These are phyloP conservation scores for Drosophila longiperda DNA, from an alignment of 2,888 invertebrate species.

Conservation along the genomic window DNA sequence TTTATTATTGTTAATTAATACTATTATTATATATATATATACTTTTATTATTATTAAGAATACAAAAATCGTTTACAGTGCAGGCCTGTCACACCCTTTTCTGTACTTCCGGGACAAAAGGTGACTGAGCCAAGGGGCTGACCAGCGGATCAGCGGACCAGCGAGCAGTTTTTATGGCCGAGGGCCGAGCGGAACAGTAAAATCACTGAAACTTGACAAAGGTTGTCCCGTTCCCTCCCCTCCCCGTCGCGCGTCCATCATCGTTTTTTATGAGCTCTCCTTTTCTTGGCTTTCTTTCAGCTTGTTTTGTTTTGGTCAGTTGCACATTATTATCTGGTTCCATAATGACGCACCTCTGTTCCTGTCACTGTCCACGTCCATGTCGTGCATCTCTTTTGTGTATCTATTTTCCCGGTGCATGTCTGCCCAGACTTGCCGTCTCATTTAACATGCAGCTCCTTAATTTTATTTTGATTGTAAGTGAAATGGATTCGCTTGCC, in stretches of 20 bases:
- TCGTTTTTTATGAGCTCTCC: conserved; percentile 34
- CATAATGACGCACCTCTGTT: conserved; percentile 62
- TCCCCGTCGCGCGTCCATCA: conserved; percentile 26
- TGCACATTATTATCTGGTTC: conserved; percentile 54
- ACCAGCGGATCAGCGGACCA: conserved; percentile 22
- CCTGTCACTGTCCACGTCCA: conserved; percentile 3
- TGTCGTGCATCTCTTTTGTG: conserved; percentile 5
- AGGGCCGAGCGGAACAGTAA: conserved; percentile 7
- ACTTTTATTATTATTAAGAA: too few relatives aligned
- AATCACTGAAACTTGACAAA: conserved; percentile 55
- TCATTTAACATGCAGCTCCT: conserved; percentile 66
- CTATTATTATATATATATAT: too few relatives aligned
- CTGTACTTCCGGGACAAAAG: conserved; percentile 20
- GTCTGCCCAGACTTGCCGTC: conserved; percentile 39
- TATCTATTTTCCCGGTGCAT: conserved; percentile 8
- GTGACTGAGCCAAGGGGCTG: conserved; percentile 3
- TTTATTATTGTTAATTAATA: background rate
- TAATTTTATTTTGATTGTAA: conserved; percentile 69
- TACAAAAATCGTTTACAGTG: background rate
- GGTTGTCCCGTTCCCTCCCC: conserved; percentile 28
- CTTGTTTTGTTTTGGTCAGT: conserved; percentile 52
- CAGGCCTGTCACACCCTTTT: conserved; percentile 56
- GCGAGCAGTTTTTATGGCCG: conserved; percentile 30
- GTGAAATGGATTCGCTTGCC: conserved; percentile 57
- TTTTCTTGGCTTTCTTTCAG: conserved; percentile 4